Evolutionary conservation across 2,888 invertebrate species (phyloP).

Genomic region (Polydrusus cervinus): DNA sequence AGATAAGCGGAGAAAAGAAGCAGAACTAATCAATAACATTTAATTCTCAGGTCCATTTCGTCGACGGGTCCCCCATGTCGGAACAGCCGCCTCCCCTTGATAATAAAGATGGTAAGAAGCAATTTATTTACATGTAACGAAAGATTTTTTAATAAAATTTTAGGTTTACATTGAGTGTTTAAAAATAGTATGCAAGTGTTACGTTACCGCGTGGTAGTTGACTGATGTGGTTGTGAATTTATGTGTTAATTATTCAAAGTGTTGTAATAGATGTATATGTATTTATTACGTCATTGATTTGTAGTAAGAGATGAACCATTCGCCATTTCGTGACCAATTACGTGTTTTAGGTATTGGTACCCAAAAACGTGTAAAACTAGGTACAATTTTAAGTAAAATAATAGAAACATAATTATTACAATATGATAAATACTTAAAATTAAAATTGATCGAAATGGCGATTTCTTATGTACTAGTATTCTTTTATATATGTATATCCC

Average conservation of each 20-base stretch:
- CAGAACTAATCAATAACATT: conserved; percentile 46
- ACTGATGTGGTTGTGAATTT: not conserved
- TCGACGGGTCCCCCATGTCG: conserved; percentile 75
- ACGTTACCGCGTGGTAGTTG: not conserved
- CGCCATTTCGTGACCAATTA: no score
- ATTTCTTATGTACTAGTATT: no score
- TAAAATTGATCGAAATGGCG: no score
- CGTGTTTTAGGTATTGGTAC: no score
- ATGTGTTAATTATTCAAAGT: not conserved
- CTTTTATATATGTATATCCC: no score
- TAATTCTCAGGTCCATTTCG: conserved; percentile 78
- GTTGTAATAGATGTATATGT: not conserved
- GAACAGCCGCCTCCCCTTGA: conserved; percentile 67
- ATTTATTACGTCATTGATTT: no score
- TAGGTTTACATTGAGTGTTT: not conserved
- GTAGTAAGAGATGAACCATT: no score
- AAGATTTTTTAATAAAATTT: conserved; percentile 30
- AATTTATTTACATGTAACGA: conserved; percentile 13
- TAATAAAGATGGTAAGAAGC: conserved; percentile 62
- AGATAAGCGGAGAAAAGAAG: conserved; percentile 7
- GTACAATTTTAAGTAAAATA: no score
- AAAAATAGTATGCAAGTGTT: not conserved
- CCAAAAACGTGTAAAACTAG: no score
- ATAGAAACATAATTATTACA: no score
- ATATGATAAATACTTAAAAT: no score